Base-by-base conservation (phyloP, 1,140 invertebrate genomes). In the Ditylenchus dipsaci region DNA sequence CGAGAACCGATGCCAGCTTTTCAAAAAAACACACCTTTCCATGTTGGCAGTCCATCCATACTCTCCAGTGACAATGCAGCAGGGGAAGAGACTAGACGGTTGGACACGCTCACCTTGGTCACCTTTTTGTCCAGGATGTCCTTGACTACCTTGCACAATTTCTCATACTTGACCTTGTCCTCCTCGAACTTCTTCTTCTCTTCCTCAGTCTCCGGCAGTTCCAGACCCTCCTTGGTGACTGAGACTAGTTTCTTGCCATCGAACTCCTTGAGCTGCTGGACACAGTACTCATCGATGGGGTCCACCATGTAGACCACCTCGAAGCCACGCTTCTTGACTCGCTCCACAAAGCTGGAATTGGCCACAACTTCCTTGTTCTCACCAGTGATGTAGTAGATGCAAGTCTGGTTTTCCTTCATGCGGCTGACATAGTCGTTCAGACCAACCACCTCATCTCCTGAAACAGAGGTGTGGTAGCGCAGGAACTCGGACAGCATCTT, bases 11-110 rank as follows among this genome's bases (percentile, higher is more conserved):
- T n/a, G n/a, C n/a, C n/a, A n/a, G n/a, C n/a, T n/a, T n/a, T 11
- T 45, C n/a, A 53, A 53, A 53, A 5, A 53, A 53, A 53, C 23
- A 26, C 15, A 53, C 49, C 49, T 88, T 83, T 98, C 95, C 95
- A 98, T 98, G 85, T 98, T 98, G 1, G 95, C 94, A 9, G 94
- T 92, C 95, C 94, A 97, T 57, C 95, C 94, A 83, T 95, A 97
- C 83, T 97, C 93, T 17, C 91, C 92, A 13, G 95, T 97, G 23
- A 98, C 95, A 80, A 98, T 97, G 84, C 95, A 97, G 86, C 94
- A 97, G 95, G 95, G 1, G 94, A 97, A 71, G 92, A 90, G 0
- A 96, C 93, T 65, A 98, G 85, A 78, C 88, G 80, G 85, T 96
- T 96, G 1, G 91, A 94, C 0, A 97, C 91, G 0, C 91, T 90